phyloP scores from a whole-genome alignment of 2,888 invertebrate species.

The Sialis fuliginosa region DNA sequence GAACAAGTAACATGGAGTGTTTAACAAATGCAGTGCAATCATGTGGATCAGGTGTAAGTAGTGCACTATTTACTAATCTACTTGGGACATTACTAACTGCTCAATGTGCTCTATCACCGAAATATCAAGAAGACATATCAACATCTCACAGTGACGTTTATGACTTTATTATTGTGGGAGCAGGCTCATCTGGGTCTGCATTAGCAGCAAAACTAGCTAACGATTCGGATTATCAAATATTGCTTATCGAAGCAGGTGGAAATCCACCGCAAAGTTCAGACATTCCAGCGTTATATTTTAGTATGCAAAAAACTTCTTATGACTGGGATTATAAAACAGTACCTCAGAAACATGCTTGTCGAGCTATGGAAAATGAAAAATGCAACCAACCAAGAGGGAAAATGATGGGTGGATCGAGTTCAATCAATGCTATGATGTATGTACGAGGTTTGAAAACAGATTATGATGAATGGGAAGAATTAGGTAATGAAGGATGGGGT shows the following conservation, averaged over 20 bases:
- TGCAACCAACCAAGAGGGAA: constrained; percentile 41
- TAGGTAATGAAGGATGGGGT: constrained; percentile 44
- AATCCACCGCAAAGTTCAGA: constrained; percentile 19
- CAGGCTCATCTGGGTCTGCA: constrained; percentile 22
- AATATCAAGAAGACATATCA: constrained; percentile 1
- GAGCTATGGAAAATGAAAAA: constrained; percentile 17
- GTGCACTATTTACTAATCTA: constrained; percentile 2
- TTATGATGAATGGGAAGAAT: constrained; percentile 41
- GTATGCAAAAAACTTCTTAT: constrained; percentile 13
- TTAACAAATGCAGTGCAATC: background rate
- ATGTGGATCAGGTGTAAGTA: constrained; percentile 2
- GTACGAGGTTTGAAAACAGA: constrained; percentile 42
- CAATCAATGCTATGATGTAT: constrained; percentile 47
- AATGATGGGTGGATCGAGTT: constrained; percentile 44
- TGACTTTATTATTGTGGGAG: constrained; percentile 31
- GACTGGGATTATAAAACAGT: constrained; percentile 29
- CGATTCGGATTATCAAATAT: constrained; percentile 14
- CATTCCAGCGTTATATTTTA: constrained; percentile 22
- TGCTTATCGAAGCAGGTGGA: constrained; percentile 22
- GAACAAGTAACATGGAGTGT: constrained; percentile 1
- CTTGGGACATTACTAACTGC: constrained; percentile 2
- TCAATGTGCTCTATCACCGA: constrained; percentile 2
- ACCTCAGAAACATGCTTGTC: constrained; percentile 23
- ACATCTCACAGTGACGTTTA: constrained; percentile 14
- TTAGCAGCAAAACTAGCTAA: constrained; percentile 19